Percentiles rank a stretch among this genome's conserved stretches.
phyloP scores from a whole-genome alignment of 2,113 vertebrate genomes.

The Murina feae region DNA sequence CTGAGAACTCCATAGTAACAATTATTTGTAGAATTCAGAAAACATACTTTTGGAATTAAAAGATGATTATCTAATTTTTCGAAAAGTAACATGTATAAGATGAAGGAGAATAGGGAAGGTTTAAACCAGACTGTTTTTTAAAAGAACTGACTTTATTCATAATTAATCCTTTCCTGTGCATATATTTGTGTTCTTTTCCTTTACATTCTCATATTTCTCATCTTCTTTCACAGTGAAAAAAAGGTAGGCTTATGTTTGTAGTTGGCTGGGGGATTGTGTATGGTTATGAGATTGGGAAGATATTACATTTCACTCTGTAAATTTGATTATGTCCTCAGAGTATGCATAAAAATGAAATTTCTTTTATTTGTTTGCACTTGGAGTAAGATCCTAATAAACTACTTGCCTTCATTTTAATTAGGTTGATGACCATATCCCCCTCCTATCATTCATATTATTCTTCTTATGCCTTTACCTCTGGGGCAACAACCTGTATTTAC shows the following conservation, averaged over 20 bases:
- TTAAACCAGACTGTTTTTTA: conserved; percentile 24
- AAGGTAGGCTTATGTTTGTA: neutral
- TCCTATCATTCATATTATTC: neutral
- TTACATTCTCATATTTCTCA: neutral
- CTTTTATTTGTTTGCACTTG: conserved; percentile 55
- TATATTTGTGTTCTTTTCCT: conserved; percentile 13
- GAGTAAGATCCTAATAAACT: conserved; percentile 14
- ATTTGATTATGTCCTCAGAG: conserved; percentile 50
- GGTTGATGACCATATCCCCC: neutral
- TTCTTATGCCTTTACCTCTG: neutral
- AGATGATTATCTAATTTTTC: conserved; percentile 39
- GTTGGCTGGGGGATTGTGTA: neutral
- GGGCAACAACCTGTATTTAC: neutral
- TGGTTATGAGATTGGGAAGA: conserved; percentile 53
- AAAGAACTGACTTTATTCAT: conserved; percentile 35
- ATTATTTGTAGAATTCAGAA: conserved; percentile 64
- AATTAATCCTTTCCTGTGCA: conserved; percentile 51
- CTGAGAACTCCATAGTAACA: conserved; percentile 68
- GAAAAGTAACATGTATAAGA: neutral
- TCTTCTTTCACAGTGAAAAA: neutral
- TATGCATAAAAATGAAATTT: conserved; percentile 61
- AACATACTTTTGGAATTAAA: conserved; percentile 60
- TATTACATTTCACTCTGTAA: conserved; percentile 59
- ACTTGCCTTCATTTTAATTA: conserved; percentile 56
- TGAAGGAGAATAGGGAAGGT: neutral